Percentiles rank a stretch among this genome's conserved stretches.
Evolutionary conservation across 2,797 vertebrate species (phyloP).

Genomic region (Anguilla obscura): DNA sequence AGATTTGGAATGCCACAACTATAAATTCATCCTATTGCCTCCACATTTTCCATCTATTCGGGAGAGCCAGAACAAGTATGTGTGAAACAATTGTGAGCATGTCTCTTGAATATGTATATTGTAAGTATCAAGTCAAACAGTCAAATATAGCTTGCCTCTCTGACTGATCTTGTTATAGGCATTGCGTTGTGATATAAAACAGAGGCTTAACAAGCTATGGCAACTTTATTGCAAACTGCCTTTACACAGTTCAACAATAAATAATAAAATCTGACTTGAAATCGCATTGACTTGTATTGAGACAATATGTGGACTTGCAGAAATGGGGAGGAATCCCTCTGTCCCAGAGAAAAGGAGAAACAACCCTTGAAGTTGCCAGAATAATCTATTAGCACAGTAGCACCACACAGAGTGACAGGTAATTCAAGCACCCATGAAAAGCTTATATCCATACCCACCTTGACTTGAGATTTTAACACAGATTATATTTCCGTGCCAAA

Average conservation of each 20-base stretch:
- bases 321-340: slow-evolving; percentile 21
- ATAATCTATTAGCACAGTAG: slow-evolving; percentile 14
- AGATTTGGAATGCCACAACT: neutral
- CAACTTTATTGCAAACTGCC: neutral
- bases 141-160: neutral
- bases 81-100: neutral
- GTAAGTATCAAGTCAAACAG: neutral
- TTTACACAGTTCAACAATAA: neutral
- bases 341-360: slow-evolving; percentile 27
- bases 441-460: neutral
- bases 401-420: slow-evolving; percentile 20
- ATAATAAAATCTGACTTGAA: neutral
- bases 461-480: slow-evolving; percentile 33
- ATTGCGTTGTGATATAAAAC: neutral
- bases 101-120: neutral
- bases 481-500: slow-evolving; percentile 46
- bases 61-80: neutral
- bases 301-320: neutral
- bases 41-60: neutral
- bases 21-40: neutral
- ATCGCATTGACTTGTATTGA: neutral
- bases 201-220: neutral
- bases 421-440: slow-evolving; percentile 41
- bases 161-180: neutral
- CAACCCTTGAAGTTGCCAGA: slow-evolving; percentile 15